Percentiles rank a stretch among this genome's conserved stretches.
phyloP scores from a whole-genome alignment of 2,113 vertebrate genomes.

The Mola mola region DNA sequence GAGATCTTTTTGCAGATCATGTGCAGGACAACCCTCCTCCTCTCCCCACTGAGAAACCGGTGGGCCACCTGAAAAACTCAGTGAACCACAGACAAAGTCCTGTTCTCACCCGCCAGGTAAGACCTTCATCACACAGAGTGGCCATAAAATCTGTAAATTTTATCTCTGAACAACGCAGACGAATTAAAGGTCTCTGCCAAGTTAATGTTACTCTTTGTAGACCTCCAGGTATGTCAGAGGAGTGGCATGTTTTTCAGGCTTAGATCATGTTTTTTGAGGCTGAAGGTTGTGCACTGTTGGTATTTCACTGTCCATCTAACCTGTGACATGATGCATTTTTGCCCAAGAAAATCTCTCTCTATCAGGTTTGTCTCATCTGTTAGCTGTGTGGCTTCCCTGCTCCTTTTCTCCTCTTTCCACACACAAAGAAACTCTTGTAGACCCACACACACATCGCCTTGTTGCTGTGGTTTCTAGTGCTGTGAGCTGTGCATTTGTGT shows the following conservation, averaged over 20 bases:
- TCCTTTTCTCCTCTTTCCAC: constrained; percentile 11
- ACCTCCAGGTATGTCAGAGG: too few species aligned
- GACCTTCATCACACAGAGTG: not conserved
- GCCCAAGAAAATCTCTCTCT: not conserved
- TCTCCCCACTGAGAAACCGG: constrained; percentile 86
- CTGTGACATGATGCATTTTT: too few species aligned
- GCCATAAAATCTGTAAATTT: not conserved
- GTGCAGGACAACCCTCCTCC: constrained; percentile 81
- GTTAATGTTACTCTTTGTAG: too few species aligned
- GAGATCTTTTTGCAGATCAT: constrained; percentile 60
- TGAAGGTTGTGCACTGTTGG: too few species aligned
- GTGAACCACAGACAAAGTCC: constrained; percentile 63
- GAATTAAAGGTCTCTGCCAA: not conserved
- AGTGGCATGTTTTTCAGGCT: too few species aligned
- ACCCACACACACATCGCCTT: constrained; percentile 6
- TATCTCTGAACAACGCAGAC: not conserved
- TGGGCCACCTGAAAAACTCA: constrained; percentile 77
- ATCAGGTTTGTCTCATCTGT: constrained; percentile 6
- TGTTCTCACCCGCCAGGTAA: constrained; percentile 53
- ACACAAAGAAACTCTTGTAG: constrained; percentile 44
- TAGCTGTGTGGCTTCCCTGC: constrained; percentile 14
- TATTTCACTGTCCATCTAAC: too few species aligned
- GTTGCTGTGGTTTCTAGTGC: constrained; percentile 16
- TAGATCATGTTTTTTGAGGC: too few species aligned
- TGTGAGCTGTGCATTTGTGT: constrained; percentile 7